These are phyloP conservation scores for Cuniculus paca DNA, from an alignment of 2,797 vertebrate species.

Conservation along the genomic window DNA sequence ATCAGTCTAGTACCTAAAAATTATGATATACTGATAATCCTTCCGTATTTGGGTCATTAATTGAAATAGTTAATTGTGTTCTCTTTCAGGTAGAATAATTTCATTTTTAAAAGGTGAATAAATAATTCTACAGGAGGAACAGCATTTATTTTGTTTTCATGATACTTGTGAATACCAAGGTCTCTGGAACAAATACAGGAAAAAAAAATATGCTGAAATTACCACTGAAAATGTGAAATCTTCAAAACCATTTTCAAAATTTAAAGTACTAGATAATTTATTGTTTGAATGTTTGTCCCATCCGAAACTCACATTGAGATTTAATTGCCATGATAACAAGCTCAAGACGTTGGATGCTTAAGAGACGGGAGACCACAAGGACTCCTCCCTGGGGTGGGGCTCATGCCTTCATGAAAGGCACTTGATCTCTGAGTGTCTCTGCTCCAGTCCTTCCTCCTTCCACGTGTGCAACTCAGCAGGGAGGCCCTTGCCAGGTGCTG, in stretches of 20 bases:
- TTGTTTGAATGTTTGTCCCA: not conserved
- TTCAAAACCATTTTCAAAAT: slow-evolving; percentile 16
- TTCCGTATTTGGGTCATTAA: not conserved
- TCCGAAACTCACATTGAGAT: not conserved
- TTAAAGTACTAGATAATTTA: not conserved
- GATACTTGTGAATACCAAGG: not conserved
- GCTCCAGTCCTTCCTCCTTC: too few relatives aligned
- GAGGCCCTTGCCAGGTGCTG: not conserved
- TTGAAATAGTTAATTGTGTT: not conserved
- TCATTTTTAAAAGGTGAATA: not conserved
- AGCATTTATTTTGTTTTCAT: not conserved
- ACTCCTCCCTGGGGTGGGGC: accelerated
- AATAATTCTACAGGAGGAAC: not conserved
- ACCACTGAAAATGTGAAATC: not conserved
- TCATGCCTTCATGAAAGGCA: not conserved
- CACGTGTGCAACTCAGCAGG: not conserved
- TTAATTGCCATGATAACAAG: not conserved
- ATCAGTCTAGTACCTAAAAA: not conserved
- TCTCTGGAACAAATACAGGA: not conserved
- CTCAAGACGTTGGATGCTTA: not conserved
- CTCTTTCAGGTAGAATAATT: not conserved
- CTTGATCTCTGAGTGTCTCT: not conserved
- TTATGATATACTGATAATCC: not conserved
- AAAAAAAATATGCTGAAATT: not conserved
- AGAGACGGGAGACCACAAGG: not conserved